phyloP scores from a whole-genome alignment of 2,888 invertebrate genomes.

The Microctonus brassicae region DNA sequence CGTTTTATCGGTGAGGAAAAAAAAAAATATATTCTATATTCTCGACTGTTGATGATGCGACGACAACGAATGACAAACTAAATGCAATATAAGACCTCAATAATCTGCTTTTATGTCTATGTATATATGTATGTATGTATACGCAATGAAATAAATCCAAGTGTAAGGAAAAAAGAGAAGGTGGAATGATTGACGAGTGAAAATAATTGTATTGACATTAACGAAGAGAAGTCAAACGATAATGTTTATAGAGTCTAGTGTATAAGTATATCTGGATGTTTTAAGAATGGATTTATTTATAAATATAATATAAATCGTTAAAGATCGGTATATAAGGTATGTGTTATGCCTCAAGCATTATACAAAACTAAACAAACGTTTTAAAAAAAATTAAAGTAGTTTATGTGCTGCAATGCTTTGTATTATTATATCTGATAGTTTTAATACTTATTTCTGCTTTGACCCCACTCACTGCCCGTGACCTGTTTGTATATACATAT shows the following conservation, averaged over 20 bases:
- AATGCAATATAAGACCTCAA: not conserved
- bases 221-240: conserved; percentile 37
- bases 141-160: conserved; percentile 12
- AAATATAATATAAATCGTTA: no score
- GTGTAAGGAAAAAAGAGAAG: conserved; percentile 30
- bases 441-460: no score
- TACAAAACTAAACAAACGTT: no score
- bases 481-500: conserved; percentile 1
- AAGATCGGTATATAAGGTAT: no score
- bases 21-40: conserved; percentile 20
- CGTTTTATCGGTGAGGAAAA: conserved; percentile 50
- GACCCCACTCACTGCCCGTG: not conserved
- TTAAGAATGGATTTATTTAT: no score
- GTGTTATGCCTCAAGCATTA: no score
- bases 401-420: no score
- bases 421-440: no score
- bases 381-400: no score
- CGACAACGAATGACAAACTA: conserved; percentile 3
- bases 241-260: conserved; percentile 10
- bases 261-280: no score
- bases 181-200: not conserved
- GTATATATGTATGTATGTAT: no score
- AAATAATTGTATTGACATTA: conserved; percentile 11
- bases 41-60: not conserved
- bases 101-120: no score